phyloP scores from a whole-genome alignment of 2,888 invertebrate species.

The Cheilosia soror region DNA sequence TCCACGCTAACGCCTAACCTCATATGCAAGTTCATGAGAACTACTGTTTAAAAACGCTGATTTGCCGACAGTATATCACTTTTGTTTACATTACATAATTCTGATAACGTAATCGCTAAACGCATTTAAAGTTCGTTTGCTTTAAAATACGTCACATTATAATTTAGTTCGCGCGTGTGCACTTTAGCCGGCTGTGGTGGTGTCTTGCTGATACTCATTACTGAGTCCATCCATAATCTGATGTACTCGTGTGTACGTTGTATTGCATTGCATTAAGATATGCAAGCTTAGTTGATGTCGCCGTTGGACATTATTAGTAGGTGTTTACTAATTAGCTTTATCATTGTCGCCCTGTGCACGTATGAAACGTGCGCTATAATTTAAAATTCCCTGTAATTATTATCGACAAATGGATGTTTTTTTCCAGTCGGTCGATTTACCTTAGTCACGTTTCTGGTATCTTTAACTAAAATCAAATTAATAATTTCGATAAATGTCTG shows the following conservation, averaged over 20 bases:
- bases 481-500: background rate
- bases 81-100: slow-evolving; percentile 15
- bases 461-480: background rate
- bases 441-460: background rate
- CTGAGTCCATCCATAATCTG: no score
- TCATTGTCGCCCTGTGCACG: no score
- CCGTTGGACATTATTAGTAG: no score
- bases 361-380: no score
- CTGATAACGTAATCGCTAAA: slow-evolving; percentile 18
- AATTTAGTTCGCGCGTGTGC: background rate
- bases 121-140: slow-evolving; percentile 27
- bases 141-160: background rate
- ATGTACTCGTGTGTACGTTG: no score
- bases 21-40: slow-evolving; percentile 2
- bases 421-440: background rate
- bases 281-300: no score
- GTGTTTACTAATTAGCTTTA: no score
- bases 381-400: background rate
- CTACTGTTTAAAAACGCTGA: background rate
- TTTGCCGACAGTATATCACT: background rate
- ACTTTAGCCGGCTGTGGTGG: background rate
- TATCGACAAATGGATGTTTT: background rate
- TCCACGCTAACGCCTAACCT: slow-evolving; percentile 12
- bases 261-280: no score
- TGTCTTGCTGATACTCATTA: no score